A percentile compares a stretch with the other conserved stretches of the same genome.
These are phyloP conservation scores for Ranitomeya variabilis DNA, from an alignment of 2,113 vertebrate genomes.

Conservation along the genomic window DNA sequence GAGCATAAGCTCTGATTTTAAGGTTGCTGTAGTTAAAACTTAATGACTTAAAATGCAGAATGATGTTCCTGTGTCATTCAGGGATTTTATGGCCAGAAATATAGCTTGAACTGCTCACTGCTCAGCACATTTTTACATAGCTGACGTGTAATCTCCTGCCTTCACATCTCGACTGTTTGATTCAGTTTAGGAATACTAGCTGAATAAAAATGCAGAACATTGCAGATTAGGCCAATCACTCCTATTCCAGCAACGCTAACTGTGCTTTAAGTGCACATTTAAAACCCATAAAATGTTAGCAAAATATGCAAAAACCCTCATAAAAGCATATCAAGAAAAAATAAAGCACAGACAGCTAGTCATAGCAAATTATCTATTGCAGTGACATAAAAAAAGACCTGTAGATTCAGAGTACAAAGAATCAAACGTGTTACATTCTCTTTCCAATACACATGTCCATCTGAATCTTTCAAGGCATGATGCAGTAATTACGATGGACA, in stretches of 20 bases:
- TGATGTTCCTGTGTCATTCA: conserved; percentile 13
- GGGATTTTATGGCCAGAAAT: conserved; percentile 41
- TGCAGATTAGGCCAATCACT: conserved; percentile 36
- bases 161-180: conserved; percentile 38
- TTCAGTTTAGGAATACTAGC: conserved; percentile 35
- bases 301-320: conserved; percentile 31
- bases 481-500: not conserved
- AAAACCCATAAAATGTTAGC: conserved; percentile 33
- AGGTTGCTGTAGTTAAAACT: not conserved
- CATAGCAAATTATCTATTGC: conserved; percentile 17
- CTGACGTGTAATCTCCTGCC: conserved; percentile 48
- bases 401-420: not conserved
- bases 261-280: conserved; percentile 27
- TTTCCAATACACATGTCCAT: not conserved
- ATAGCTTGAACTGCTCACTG: not conserved
- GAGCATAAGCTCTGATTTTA: not conserved
- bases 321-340: conserved; percentile 1
- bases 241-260: not conserved
- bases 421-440: not conserved
- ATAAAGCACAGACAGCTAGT: not conserved
- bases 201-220: conserved; percentile 34
- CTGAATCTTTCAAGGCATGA: not conserved
- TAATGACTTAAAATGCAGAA: conserved; percentile 33
- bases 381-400: not conserved
- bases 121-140: conserved; percentile 48